These are phyloP conservation scores for Baryphthengus martii DNA, from an alignment of 2,113 vertebrate species.

Conservation along the genomic window DNA sequence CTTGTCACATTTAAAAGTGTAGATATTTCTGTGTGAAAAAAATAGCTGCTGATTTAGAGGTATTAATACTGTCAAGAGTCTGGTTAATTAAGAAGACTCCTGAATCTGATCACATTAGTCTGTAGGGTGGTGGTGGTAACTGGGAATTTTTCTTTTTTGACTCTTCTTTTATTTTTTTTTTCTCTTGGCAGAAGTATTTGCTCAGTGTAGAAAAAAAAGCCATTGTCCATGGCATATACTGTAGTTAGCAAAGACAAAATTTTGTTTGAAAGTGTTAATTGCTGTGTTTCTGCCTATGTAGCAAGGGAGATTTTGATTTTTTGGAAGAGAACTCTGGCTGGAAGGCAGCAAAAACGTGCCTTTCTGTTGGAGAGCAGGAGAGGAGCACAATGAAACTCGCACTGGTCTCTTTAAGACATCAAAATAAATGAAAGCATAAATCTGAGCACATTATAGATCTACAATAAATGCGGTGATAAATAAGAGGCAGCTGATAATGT, in stretches of 20 bases:
- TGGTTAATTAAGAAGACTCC: neutral
- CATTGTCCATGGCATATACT: too few relatives aligned
- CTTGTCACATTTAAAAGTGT: neutral
- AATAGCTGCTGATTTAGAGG: neutral
- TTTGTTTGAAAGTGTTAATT: neutral
- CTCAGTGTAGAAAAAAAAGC: neutral
- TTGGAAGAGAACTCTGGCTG: neutral
- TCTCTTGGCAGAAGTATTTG: neutral
- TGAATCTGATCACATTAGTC: neutral
- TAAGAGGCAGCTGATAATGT: constrained; percentile 25
- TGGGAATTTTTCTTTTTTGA: neutral
- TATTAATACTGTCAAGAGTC: neutral
- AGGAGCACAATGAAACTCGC: neutral
- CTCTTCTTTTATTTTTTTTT: neutral
- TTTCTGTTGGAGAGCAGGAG: neutral
- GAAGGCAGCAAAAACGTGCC: neutral
- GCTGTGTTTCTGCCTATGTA: neutral
- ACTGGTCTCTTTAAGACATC: neutral
- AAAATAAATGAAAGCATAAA: constrained; percentile 18
- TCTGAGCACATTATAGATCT: neutral
- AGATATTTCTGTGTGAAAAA: neutral
- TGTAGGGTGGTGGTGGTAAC: neutral
- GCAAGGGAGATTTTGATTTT: neutral
- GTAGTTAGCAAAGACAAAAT: neutral
- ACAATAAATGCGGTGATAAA: constrained; percentile 11